phyloP scores from a whole-genome alignment of 2,797 vertebrate species.

The Diplodus sargus region DNA sequence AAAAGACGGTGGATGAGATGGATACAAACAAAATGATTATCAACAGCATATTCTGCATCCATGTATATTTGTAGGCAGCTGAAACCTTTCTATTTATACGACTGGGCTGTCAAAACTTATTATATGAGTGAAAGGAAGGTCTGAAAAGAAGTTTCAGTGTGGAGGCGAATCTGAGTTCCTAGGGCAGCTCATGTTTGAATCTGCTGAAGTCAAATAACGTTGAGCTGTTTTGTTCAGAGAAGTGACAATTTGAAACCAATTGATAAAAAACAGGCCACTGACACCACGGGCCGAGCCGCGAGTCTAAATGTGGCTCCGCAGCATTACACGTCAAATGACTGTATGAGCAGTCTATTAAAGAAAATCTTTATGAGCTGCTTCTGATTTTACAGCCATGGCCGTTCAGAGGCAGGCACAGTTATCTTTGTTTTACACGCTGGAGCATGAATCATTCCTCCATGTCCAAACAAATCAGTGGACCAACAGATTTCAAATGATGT shows the following conservation, averaged over 20 bases:
- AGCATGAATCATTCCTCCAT: slow-evolving; percentile 44
- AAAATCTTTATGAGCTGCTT: slow-evolving; percentile 30
- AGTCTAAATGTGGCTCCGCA: slow-evolving; percentile 12
- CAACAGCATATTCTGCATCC: neutral
- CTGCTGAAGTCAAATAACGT: slow-evolving; percentile 39
- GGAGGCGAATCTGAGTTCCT: slow-evolving; percentile 33
- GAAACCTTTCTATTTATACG: slow-evolving; percentile 44
- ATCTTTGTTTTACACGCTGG: slow-evolving; percentile 38
- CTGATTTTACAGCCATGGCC: slow-evolving; percentile 31
- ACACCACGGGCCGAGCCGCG: slow-evolving; percentile 20
- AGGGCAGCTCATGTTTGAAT: slow-evolving; percentile 33
- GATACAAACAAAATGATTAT: slow-evolving; percentile 16
- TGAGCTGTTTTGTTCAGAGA: slow-evolving; percentile 7
- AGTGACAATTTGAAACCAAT: slow-evolving; percentile 4
- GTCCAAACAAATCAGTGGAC: slow-evolving; percentile 52
- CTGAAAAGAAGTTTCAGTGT: slow-evolving; percentile 24
- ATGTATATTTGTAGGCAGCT: slow-evolving; percentile 24
- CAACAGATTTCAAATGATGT: slow-evolving; percentile 60
- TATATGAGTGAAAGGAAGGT: slow-evolving; percentile 16
- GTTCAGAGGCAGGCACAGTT: slow-evolving; percentile 19
- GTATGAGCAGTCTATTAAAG: slow-evolving; percentile 8
- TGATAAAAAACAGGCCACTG: neutral
- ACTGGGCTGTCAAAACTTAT: slow-evolving; percentile 52
- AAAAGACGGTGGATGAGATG: slow-evolving; percentile 5
- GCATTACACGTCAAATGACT: slow-evolving; percentile 4